Percentiles rank a stretch among this genome's conserved stretches.
Evolutionary conservation across 2,113 vertebrate species (phyloP).

Genomic region (Trematomus loennbergii): DNA sequence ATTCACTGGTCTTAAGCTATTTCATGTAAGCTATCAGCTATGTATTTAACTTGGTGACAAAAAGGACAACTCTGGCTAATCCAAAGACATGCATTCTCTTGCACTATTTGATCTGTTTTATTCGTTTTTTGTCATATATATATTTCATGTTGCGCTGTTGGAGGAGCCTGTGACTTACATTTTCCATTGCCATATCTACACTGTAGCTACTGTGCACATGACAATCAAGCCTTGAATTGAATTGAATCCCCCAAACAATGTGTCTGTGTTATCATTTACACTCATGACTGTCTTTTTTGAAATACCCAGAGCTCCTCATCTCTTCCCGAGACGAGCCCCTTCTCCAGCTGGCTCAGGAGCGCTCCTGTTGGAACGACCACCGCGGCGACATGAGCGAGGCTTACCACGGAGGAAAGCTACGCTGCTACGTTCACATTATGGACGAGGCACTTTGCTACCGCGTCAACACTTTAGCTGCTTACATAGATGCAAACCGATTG

Average conservation of each 20-base stretch:
- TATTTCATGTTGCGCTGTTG: too few relatives aligned
- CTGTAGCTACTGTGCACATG: too few relatives aligned
- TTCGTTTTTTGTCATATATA: too few relatives aligned
- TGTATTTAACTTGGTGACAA: too few relatives aligned
- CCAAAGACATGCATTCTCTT: too few relatives aligned
- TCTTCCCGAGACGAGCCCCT: conserved; percentile 87
- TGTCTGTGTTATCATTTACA: background rate
- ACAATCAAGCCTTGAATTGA: too few relatives aligned
- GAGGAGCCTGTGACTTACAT: too few relatives aligned
- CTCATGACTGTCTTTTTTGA: background rate
- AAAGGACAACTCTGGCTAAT: too few relatives aligned
- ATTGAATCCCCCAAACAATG: background rate
- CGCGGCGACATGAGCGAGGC: conserved; percentile 90
- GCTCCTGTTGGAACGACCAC: conserved; percentile 94
- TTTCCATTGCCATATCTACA: too few relatives aligned
- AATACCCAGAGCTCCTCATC: conserved; percentile 87
- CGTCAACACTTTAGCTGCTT: conserved; percentile 93
- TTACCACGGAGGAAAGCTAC: conserved; percentile 89
- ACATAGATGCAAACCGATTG: conserved; percentile 96
- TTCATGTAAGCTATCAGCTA: too few relatives aligned
- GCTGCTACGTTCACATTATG: conserved; percentile 97
- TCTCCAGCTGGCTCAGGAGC: conserved; percentile 87
- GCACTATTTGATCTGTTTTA: too few relatives aligned
- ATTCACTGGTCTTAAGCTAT: background rate
- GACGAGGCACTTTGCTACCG: conserved; percentile 93